phyloP scores from a whole-genome alignment of 2,797 vertebrate genomes.

The Squalus acanthias region DNA sequence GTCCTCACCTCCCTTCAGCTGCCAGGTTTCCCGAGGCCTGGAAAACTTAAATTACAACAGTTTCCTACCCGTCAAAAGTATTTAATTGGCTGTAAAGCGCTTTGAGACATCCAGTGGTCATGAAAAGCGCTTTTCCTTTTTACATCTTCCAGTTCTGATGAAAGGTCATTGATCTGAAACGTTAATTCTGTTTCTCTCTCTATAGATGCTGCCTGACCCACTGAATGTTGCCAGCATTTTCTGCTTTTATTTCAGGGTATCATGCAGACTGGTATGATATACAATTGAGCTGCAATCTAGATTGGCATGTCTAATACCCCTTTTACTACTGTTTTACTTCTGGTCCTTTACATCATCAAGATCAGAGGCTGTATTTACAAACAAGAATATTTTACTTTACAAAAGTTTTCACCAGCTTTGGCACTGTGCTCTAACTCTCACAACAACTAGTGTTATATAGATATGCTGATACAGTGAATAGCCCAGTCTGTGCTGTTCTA shows the following conservation, averaged over 20 bases:
- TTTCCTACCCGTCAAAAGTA: neutral
- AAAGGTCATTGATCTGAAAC: neutral
- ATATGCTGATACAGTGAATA: neutral
- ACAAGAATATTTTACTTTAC: too few species aligned
- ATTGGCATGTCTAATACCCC: neutral
- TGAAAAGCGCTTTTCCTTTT: too few species aligned
- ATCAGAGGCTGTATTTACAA: neutral
- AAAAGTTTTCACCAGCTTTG: neutral
- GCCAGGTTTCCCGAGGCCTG: too few species aligned
- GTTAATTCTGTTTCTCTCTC: neutral
- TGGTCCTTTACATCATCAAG: neutral
- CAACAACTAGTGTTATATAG: neutral
- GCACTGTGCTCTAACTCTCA: neutral
- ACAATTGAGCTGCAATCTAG: neutral
- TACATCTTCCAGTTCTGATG: neutral
- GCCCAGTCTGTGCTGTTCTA: neutral
- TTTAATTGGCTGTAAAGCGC: neutral
- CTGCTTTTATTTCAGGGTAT: neutral
- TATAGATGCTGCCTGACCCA: neutral
- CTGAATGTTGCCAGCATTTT: neutral
- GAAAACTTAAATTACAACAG: too few species aligned
- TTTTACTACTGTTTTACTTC: neutral
- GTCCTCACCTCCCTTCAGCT: neutral
- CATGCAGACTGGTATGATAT: neutral
- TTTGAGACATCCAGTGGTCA: too few species aligned